These are phyloP conservation scores for Periphyllus acericola DNA, from an alignment of 2,888 invertebrate species.

Conservation along the genomic window DNA sequence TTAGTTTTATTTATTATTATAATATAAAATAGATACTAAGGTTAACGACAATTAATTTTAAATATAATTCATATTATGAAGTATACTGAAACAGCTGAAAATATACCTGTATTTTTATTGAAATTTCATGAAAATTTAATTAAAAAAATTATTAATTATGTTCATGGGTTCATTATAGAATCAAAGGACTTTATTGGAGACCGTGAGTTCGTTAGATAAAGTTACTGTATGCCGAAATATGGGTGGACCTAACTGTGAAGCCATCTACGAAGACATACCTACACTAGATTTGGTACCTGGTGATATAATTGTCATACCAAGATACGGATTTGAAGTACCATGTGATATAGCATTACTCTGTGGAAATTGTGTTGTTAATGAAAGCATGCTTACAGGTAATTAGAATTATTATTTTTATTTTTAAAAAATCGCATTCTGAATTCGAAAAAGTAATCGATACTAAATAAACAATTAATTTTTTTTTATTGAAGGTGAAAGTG, in stretches of 20 bases:
- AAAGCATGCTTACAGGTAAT: slow-evolving; percentile 91
- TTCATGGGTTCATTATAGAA: slow-evolving; percentile 66
- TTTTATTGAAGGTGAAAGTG: slow-evolving; percentile 80
- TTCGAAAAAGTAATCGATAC: not conserved
- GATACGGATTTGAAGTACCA: slow-evolving; percentile 80
- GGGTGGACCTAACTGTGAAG: slow-evolving; percentile 64
- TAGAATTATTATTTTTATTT: not conserved
- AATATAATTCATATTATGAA: not conserved
- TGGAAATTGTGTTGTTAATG: slow-evolving; percentile 92
- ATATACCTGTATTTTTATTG: not conserved
- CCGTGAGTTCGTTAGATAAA: slow-evolving; percentile 69
- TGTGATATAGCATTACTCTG: slow-evolving; percentile 87
- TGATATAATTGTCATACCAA: slow-evolving; percentile 84
- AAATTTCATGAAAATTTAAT: not conserved
- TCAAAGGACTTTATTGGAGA: slow-evolving; percentile 68
- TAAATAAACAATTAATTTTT: not conserved
- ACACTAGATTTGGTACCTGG: slow-evolving; percentile 84
- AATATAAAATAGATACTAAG: not conserved
- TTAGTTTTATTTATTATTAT: not conserved
- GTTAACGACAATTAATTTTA: not conserved
- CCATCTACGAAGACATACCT: slow-evolving; percentile 69
- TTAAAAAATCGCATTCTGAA: not conserved
- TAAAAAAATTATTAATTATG: slow-evolving; percentile 7
- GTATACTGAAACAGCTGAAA: not conserved
- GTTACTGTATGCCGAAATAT: slow-evolving; percentile 69